phyloP scores from a whole-genome alignment of 2,888 invertebrate species.

The Cephus pulcher region DNA sequence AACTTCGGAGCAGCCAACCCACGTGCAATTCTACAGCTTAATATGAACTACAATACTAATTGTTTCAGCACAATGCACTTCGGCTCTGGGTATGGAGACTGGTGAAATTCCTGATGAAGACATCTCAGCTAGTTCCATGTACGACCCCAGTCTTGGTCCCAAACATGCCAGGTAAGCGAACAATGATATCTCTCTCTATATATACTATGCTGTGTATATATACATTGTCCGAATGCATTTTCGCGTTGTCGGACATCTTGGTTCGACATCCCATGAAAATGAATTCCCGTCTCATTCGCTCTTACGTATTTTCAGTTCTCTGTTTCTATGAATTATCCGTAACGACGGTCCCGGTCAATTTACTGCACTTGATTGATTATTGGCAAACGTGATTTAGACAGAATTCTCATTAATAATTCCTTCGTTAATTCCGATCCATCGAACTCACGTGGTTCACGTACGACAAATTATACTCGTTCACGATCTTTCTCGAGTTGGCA shows the following conservation, averaged over 20 bases:
- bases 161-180: conserved; percentile 62
- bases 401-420: neutral
- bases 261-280: conserved; percentile 19
- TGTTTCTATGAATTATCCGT: neutral
- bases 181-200: conserved; percentile 40
- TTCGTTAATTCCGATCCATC: neutral
- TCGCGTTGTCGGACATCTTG: conserved; percentile 21
- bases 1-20: neutral
- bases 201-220: too few species aligned
- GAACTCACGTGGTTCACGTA: neutral
- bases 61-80: conserved; percentile 62
- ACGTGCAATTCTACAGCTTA: conserved; percentile 8
- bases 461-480: neutral
- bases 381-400: neutral
- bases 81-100: conserved; percentile 61
- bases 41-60: conserved; percentile 34
- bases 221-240: conserved; percentile 8
- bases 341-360: neutral
- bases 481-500: neutral
- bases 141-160: conserved; percentile 61
- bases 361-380: neutral
- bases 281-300: conserved; percentile 10
- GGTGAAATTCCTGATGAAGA: conserved; percentile 64
- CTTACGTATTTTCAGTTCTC: neutral
- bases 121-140: conserved; percentile 63